Evolutionary conservation across 2,888 invertebrate genomes (phyloP), one percentile per base, ranked within the genome.

Genomic region (Melitaea athalia): DNA sequence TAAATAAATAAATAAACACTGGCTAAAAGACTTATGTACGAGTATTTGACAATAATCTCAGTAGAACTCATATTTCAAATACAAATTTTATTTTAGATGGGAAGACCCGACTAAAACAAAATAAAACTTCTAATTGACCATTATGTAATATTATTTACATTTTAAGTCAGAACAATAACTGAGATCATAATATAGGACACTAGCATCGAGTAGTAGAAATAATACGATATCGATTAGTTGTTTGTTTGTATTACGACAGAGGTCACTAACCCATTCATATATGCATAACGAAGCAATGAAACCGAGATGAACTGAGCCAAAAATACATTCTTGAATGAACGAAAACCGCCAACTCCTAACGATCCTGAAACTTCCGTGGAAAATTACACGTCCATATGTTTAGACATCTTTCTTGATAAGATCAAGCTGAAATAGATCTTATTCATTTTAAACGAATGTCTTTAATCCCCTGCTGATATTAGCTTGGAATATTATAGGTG

Each of bases 241-340:
- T 88, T 89, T 89, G 86, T 88, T 88, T 88, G 85, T 75, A 81
- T 85, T 83, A 79, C 80, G 78, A 74, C 77, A 77, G 81, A 84
- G 91, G 86, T 90, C 89, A 84, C 78, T 85, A 85, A 89, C 89
- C 89, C 82, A 85, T 78, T 81, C 76, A 79, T 82, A 83, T 78
- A 84, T 73, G 72, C 69, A 38, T 57, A 15, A 57, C 81, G 84
- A 81, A 85, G 86, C 85, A 88, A 90, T 38, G 38, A 7, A 38
- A 88, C 81, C 70, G 77, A 74, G 70, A 77, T 80, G 78, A 80
- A 77, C 72, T 74, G 75, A 75, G 80, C 87, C 85, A 83, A 88
- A 91, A 89, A 91, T 91, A 91, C 78, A 81, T 76, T 77, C 74
- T 76, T 81, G 81, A 81, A 81, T 82, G 80, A 79, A 79, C 74